A percentile compares a stretch with the other conserved stretches of the same genome.
phyloP scores from a whole-genome alignment of 2,797 vertebrate species.

The Paramormyrops hopkinsi region DNA sequence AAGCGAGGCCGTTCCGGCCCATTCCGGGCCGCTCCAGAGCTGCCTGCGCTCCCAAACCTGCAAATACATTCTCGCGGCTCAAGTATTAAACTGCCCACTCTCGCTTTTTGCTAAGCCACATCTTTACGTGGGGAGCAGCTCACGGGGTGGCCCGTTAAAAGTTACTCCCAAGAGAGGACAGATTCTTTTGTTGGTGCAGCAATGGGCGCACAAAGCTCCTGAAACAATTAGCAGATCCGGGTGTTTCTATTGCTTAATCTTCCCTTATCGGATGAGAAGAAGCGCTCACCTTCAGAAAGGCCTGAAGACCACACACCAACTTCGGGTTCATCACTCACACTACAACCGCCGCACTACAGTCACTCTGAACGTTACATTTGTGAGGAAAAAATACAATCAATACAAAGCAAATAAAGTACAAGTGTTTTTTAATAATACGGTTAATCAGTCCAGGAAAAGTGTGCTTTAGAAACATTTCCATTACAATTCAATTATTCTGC shows the following conservation, averaged over 20 bases:
- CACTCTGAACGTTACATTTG: not conserved
- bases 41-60: not conserved
- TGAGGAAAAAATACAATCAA: not conserved
- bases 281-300: conserved; percentile 8
- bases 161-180: conserved; percentile 21
- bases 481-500: not conserved
- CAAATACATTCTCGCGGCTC: not conserved
- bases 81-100: not conserved
- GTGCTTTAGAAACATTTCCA: not conserved
- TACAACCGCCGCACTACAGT: not conserved
- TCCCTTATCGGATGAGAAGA: conserved; percentile 12
- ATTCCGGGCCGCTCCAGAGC: not conserved
- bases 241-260: conserved; percentile 21
- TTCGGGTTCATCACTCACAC: not conserved
- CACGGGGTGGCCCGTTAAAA: not conserved
- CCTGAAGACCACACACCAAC: conserved; percentile 15
- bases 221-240: conserved; percentile 25
- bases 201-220: conserved; percentile 20
- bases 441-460: not conserved
- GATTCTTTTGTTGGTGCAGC: conserved; percentile 15
- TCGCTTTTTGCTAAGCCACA: not conserved
- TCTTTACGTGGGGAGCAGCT: conserved; percentile 12
- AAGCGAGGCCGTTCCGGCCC: not conserved
- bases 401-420: not conserved
- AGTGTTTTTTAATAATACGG: not conserved